Percentiles rank a stretch among this genome's conserved stretches.
phyloP scores from a whole-genome alignment of 1,140 invertebrate species.

The Sipha flava region DNA sequence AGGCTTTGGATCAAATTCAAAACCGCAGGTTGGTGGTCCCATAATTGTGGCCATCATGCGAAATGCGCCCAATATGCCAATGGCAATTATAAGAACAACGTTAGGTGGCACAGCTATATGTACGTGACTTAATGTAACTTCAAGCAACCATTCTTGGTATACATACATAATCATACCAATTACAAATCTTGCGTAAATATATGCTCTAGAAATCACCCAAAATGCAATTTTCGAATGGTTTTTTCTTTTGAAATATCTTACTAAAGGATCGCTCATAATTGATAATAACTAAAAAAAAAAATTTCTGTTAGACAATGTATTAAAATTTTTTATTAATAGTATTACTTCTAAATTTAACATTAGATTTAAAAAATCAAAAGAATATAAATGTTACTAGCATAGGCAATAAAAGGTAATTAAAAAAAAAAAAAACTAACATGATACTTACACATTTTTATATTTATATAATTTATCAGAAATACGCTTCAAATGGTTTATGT shows the following conservation, averaged over 20 bases:
- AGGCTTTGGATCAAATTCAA: background rate
- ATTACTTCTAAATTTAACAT: no score
- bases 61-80: slow-evolving; percentile 33
- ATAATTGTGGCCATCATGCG: background rate
- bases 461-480: no score
- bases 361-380: no score
- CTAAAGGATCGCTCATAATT: slow-evolving; percentile 13
- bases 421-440: no score
- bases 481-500: no score
- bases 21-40: background rate
- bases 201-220: slow-evolving; percentile 38
- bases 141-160: slow-evolving; percentile 52
- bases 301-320: no score
- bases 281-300: slow-evolving; percentile 18
- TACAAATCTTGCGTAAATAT: slow-evolving; percentile 52
- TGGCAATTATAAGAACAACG: slow-evolving; percentile 34
- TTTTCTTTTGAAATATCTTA: slow-evolving; percentile 12
- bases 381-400: no score
- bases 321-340: no score
- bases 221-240: slow-evolving; percentile 16
- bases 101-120: background rate
- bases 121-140: slow-evolving; percentile 42
- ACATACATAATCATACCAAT: slow-evolving; percentile 54
- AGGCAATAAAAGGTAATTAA: no score
- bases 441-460: no score